Base-by-base conservation (phyloP, 35 echinoderm and acorn worm genomes). In the Diadema setosum region DNA sequence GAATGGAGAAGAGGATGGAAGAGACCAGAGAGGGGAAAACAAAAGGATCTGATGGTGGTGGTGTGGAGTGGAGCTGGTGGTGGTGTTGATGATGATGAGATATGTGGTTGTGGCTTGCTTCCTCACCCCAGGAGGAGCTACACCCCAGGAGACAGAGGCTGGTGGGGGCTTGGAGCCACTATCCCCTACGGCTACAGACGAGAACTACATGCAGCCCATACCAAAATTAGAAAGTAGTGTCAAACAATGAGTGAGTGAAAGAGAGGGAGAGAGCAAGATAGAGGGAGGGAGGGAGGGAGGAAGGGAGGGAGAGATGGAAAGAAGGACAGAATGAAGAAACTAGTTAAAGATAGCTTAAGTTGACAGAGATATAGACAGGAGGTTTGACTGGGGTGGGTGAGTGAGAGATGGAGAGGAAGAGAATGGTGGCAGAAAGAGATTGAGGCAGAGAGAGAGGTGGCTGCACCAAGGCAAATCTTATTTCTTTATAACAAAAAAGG, bases 121-220 rank as follows among this genome's bases (percentile, higher is more conserved):
- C n/a, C n/a, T n/a, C n/a, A n/a, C n/a, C n/a, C n/a, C n/a, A n/a
- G n/a, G n/a, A n/a, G n/a, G n/a, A n/a, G n/a, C n/a, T n/a, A n/a
- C n/a, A n/a, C n/a, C n/a, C n/a, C n/a, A n/a, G n/a, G n/a, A n/a
- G n/a, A n/a, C n/a, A n/a, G 63, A 32, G 63, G 63, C 63, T 67
- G 18, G 63, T 33, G 73, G 25, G 40, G 40, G 18, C 35, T 78
- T 44, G 73, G 73, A 78, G 73, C 73, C 73, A 78, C 29, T 34
- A 78, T 7, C 11, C 34, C 73, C 73, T n/a, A 9, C 21, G 73
- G 73, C 73, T 78, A 78, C 73, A 78, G 73, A 78, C 73, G 44
- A 78, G 40, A 41, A 25, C 39, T 78, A 78, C 73, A 78, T 78
- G 73, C 73, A 78, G 39, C 40, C 24, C 73, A 42, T 78, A 67